Percentiles rank a stretch among this genome's conserved stretches.
Evolutionary conservation across 2,888 invertebrate genomes (phyloP).

Genomic region (Nowickia ferox): DNA sequence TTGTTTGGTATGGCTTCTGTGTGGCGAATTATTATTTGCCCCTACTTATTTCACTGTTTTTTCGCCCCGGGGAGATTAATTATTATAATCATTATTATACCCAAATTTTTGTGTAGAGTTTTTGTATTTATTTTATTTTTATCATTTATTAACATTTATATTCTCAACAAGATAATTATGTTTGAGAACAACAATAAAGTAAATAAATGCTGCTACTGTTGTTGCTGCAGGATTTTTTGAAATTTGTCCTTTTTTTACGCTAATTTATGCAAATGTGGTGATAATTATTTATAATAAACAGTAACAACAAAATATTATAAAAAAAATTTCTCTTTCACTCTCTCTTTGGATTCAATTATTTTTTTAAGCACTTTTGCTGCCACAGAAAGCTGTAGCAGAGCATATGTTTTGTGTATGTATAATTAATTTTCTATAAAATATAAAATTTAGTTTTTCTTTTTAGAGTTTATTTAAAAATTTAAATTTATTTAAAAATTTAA

Average conservation of each 20-base stretch:
- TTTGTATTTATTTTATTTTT: slow-evolving; percentile 2
- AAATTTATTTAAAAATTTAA: no score
- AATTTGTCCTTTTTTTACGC: slow-evolving; percentile 31
- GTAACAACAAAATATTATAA: neutral
- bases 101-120: slow-evolving; percentile 44
- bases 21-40: neutral
- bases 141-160: slow-evolving; percentile 33
- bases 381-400: slow-evolving; percentile 29
- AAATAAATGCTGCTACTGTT: slow-evolving; percentile 15
- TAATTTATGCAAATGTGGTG: slow-evolving; percentile 71
- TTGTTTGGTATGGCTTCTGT: slow-evolving; percentile 9
- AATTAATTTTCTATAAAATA: neutral
- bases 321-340: neutral
- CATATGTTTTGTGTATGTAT: slow-evolving; percentile 23
- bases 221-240: slow-evolving; percentile 8
- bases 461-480: no score
- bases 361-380: slow-evolving; percentile 12
- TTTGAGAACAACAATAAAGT: slow-evolving; percentile 30
- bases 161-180: slow-evolving; percentile 31
- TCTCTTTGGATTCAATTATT: slow-evolving; percentile 15
- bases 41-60: slow-evolving; percentile 63
- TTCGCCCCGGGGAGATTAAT: slow-evolving; percentile 64
- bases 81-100: slow-evolving; percentile 68
- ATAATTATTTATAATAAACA: slow-evolving; percentile 65
- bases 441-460: no score